A percentile compares a stretch with the other conserved stretches of the same genome.
These are phyloP conservation scores for Myotis daubentonii DNA, from an alignment of 2,797 vertebrate species.

Conservation along the genomic window DNA sequence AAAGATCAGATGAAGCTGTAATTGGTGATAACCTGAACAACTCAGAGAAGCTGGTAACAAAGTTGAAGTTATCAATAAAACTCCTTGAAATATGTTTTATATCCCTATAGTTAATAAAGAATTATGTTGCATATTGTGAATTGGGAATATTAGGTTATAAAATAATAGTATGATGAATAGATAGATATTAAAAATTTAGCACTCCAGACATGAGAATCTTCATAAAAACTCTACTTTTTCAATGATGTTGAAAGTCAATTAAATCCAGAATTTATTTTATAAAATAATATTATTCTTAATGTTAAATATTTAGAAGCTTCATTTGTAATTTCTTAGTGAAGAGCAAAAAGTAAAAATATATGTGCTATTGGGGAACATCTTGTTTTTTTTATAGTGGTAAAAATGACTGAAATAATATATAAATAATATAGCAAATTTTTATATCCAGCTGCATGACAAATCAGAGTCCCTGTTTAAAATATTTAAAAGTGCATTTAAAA, in stretches of 20 bases:
- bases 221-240: slow-evolving; percentile 13
- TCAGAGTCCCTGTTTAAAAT: slow-evolving; percentile 14
- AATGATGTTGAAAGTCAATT: not conserved
- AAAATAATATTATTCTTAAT: slow-evolving; percentile 24
- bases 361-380: not conserved
- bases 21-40: not conserved
- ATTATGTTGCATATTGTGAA: not conserved
- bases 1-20: not conserved
- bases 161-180: not conserved
- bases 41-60: not conserved
- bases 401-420: not conserved
- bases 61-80: not conserved
- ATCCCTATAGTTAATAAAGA: not conserved
- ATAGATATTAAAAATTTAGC: slow-evolving; percentile 8
- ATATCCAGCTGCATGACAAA: not conserved
- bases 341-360: not conserved
- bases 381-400: slow-evolving; percentile 7
- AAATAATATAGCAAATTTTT: slow-evolving; percentile 2
- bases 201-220: not conserved
- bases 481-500: slow-evolving; percentile 7
- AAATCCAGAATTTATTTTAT: not conserved
- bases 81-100: not conserved
- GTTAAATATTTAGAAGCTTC: slow-evolving; percentile 23
- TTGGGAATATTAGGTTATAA: not conserved
- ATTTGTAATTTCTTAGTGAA: not conserved